Evolutionary conservation across 2,113 vertebrate genomes (phyloP).

Genomic region (Microtus montanus): DNA sequence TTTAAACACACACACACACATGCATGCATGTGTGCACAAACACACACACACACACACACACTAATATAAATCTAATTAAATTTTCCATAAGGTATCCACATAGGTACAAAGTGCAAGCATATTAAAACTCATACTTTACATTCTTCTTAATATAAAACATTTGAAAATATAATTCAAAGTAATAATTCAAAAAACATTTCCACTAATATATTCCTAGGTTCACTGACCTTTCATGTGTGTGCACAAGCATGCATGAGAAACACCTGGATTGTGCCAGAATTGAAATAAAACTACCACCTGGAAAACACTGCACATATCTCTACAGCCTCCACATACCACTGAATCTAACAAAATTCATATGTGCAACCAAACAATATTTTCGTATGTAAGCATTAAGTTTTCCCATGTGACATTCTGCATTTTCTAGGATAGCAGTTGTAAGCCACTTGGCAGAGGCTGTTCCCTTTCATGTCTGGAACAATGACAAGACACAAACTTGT

Average conservation of each 20-base stretch:
- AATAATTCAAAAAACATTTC: constrained; percentile 74
- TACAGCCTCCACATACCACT: constrained; percentile 41
- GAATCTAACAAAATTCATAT: constrained; percentile 70
- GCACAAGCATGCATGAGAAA: constrained; percentile 54
- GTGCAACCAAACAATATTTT: constrained; percentile 58
- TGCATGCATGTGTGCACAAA: neutral
- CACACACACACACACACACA: neutral
- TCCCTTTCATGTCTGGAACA: neutral
- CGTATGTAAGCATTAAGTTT: neutral
- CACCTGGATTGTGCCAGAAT: constrained; percentile 58
- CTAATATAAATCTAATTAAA: constrained; percentile 62
- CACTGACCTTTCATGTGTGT: constrained; percentile 58
- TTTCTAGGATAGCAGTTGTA: constrained; percentile 2
- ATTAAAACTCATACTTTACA: constrained; percentile 68
- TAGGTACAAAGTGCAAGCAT: constrained; percentile 50
- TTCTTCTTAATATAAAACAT: constrained; percentile 71
- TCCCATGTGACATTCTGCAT: neutral
- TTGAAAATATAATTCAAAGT: constrained; percentile 71
- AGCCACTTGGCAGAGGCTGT: neutral
- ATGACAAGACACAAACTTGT: neutral
- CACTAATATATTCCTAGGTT: constrained; percentile 50
- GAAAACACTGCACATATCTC: constrained; percentile 5
- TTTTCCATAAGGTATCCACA: constrained; percentile 62
- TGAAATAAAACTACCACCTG: constrained; percentile 72
- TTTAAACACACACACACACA: neutral